phyloP scores from a whole-genome alignment of 2,113 vertebrate genomes.

The Dryoscopus gambensis region DNA sequence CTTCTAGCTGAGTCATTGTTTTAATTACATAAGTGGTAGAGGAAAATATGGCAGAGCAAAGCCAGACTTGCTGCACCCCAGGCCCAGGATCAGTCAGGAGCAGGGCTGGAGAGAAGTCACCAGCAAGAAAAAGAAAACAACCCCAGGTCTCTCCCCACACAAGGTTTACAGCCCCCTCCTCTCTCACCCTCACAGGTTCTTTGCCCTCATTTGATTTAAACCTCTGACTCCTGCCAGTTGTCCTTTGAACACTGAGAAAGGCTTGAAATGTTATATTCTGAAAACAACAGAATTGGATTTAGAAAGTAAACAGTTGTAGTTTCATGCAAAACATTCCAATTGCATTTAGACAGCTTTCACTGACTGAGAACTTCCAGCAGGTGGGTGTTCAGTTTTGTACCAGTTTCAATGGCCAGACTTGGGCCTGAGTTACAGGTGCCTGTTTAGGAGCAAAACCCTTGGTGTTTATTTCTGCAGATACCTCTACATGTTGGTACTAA shows the following conservation, averaged over 20 bases:
- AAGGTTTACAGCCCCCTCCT: no score
- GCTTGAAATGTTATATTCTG: no score
- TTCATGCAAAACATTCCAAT: neutral
- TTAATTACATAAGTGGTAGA: neutral
- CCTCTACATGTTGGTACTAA: fast-evolving
- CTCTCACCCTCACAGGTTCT: neutral
- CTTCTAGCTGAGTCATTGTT: slow-evolving; percentile 12
- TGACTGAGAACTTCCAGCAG: neutral
- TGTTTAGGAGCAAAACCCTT: neutral
- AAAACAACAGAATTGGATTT: neutral
- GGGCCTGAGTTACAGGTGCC: neutral
- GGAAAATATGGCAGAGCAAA: neutral
- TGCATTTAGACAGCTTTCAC: neutral
- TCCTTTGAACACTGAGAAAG: neutral
- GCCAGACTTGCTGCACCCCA: neutral
- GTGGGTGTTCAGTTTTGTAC: neutral
- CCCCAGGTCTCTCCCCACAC: no score
- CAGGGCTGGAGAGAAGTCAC: neutral
- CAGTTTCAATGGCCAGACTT: neutral
- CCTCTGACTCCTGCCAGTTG: neutral
- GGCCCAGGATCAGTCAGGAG: no score
- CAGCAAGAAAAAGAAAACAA: neutral
- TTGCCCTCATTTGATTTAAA: fast-evolving
- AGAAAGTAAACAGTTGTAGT: neutral
- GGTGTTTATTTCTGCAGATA: neutral